Conservation (phyloP, 2,888 invertebrate species). For the Mayetiola destructor region DNA sequence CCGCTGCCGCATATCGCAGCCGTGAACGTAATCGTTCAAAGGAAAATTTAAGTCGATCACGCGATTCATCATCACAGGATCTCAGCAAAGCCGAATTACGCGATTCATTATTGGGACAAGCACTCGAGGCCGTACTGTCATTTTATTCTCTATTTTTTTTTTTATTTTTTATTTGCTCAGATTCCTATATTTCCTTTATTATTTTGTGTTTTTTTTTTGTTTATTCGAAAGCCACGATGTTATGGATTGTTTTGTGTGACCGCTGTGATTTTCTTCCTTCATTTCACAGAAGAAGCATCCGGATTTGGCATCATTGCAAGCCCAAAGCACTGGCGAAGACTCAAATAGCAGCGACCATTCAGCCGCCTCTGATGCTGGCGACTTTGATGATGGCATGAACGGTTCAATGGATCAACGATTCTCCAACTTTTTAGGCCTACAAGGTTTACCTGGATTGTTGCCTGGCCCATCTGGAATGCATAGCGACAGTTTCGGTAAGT, state of each 20-base stretch:
- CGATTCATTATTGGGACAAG: slow-evolving; percentile 60
- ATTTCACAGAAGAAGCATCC: slow-evolving; percentile 37
- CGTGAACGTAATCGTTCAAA: slow-evolving; percentile 28
- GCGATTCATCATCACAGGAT: slow-evolving; percentile 17
- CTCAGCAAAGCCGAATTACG: slow-evolving; percentile 45
- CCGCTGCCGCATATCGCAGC: slow-evolving; percentile 19
- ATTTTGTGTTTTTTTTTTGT: not conserved
- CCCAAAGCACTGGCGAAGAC: slow-evolving; percentile 66
- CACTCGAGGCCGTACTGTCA: slow-evolving; percentile 42
- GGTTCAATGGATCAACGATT: slow-evolving; percentile 52
- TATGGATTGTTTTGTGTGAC: too few species aligned
- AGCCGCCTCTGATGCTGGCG: slow-evolving; percentile 52
- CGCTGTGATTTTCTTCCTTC: slow-evolving; percentile 20
- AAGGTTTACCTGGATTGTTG: slow-evolving; percentile 62
- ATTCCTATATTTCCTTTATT: not conserved
- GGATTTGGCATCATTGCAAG: slow-evolving; percentile 42
- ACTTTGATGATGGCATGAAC: slow-evolving; percentile 50
- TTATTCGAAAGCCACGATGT: too few species aligned
- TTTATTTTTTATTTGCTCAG: not conserved
- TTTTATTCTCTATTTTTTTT: not conserved
- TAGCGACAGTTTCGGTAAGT: slow-evolving; percentile 67
- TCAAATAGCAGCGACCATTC: slow-evolving; percentile 66
- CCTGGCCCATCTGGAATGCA: slow-evolving; percentile 79
- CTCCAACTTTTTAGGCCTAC: slow-evolving; percentile 62
- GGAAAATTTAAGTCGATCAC: slow-evolving; percentile 20